Evolutionary conservation across 2,113 vertebrate genomes (phyloP), one percentile per base, ranked within the genome.

Genomic region (Thalassarche chlororhynchos): DNA sequence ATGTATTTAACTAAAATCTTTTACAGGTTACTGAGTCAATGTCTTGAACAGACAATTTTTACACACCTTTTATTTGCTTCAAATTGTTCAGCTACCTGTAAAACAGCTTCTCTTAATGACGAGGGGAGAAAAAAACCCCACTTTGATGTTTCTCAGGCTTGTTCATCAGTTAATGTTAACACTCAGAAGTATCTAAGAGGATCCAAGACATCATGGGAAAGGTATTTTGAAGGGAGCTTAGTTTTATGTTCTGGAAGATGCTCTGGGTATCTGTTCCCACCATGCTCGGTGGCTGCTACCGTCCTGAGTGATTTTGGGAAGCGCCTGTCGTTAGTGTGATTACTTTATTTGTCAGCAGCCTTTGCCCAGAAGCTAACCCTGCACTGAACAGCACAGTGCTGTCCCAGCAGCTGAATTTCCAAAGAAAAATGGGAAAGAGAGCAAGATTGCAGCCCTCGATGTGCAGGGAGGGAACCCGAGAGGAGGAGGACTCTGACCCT

Each of bases 21-120:
- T 96, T 92, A 92, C 97, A 97, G 97, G 97, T 97, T 96, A 97
- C 83, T 32, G 61, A 97, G 96, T 92, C 88, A 72, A 92, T 68
- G 91, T 69, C 84, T 96, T 29, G 31, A 96, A 55, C 29, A 94
- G 90, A 87, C 64, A 42, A 46, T 78, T 97, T 97, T 91, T 91
- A 90, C 61, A 81, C 94, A 82, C 89, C 88, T 95, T 90, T 93
- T 88, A 81, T 88, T 96, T 90, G 68, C 72, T 93, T 93, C 87
- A 93, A n/a, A 88, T 84, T 38, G 90, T 86, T 96, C 75, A 60
- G 60, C 62, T 96, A 85, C 89, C 66, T 90, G 86, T 86, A 96
- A 96, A 94, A 65, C 76, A 69, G 54, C 62, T 93, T 66, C 87
- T 92, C 70, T 87, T 90, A 89, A 92, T 46, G 92, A 92, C 1